Evolutionary conservation across 2,797 vertebrate species (phyloP), one percentile per base, ranked within the genome.

Genomic region (Artibeus lituratus): DNA sequence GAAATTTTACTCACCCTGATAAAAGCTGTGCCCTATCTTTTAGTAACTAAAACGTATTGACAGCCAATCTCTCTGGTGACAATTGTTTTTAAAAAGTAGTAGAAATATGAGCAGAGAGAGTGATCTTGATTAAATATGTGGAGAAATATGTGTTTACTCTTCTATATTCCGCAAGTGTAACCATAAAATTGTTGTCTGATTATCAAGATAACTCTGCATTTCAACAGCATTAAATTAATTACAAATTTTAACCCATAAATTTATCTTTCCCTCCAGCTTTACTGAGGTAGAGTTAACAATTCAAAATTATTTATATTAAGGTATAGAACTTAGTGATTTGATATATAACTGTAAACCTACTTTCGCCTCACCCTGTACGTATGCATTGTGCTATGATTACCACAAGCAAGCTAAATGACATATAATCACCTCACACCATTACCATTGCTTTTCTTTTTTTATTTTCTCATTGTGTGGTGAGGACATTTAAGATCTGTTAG

Each of bases 31-130:
- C 7, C 95, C 59, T 74, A 10, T 57, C 35, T 83, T 93, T 83
- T 47, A 93, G 49, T 89, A 91, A 90, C 42, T 95, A 91, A 94
- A 89, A 91, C 93, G 86, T 90, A 90, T 90, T 88, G 69, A 78
- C 19, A 91, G 62, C 9, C 49, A 88, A 55, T 22, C 69, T 94
- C 89, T 19, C 11, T 86, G n/a, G 37, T 82, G 77, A 90, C 77
- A 94, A 44, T 10, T 73, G 35, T 81, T 24, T 87, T 82, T 84
- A 92, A 90, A 39, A 85, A 87, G 19, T 73, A 49, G 37, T 37
- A 73, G 12, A 95, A 90, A 81, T 57, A 51, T 10, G 16, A 81
- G 21, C 19, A 87, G 26, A 96, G 11, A 62, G 2, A 49, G 21
- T 69, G 72, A 80, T 69, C 24, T 62, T 92, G 53, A 85, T 57